phyloP scores from a whole-genome alignment of 1,140 invertebrate genomes.

The Platorchestia sp. region DNA sequence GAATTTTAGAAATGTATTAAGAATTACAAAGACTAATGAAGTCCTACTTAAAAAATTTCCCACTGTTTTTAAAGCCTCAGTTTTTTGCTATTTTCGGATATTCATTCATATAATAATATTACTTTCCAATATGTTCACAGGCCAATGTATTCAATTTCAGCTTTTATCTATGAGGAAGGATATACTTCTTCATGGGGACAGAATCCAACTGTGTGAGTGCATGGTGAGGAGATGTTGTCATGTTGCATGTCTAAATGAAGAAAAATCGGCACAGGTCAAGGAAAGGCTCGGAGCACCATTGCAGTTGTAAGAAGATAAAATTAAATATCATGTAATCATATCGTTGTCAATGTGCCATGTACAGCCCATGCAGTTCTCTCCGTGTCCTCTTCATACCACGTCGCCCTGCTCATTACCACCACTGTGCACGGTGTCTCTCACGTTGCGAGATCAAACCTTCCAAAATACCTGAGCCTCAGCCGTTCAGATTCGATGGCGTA shows the following conservation, averaged over 20 bases:
- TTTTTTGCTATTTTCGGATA: no score
- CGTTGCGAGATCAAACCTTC: neutral
- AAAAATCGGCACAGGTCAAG: neutral
- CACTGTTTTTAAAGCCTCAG: no score
- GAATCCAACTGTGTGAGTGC: neutral
- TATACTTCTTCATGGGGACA: no score
- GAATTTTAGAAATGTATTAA: no score
- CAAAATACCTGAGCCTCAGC: slow-evolving; percentile 4
- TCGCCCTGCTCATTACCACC: neutral
- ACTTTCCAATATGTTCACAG: no score
- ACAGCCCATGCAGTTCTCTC: neutral
- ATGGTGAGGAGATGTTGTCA: neutral
- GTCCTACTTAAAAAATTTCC: no score
- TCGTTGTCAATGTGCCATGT: neutral
- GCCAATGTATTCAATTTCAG: no score
- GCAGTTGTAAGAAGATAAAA: neutral
- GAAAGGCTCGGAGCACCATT: neutral
- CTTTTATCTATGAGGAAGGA: no score
- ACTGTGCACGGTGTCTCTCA: neutral
- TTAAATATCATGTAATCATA: neutral
- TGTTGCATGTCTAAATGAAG: no score
- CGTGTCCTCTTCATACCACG: neutral
- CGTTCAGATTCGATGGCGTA: slow-evolving; percentile 27
- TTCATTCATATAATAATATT: no score
- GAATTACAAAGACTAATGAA: no score